Evolutionary conservation across 2,797 vertebrate species (phyloP).

Genomic region (Emydoidea blandingii): DNA sequence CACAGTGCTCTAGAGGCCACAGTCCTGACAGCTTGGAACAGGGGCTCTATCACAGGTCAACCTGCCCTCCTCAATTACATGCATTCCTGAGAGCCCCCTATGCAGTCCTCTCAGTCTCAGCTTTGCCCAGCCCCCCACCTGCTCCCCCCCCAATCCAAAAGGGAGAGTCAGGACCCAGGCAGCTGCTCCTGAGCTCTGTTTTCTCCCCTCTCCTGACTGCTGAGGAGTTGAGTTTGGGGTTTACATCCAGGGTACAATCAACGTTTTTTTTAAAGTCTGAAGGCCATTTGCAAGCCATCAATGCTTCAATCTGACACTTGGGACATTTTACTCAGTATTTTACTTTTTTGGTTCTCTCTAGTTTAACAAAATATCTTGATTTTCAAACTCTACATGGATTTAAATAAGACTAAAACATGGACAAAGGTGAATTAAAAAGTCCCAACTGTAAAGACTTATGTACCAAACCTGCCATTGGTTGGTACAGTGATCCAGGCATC

Average conservation of each 20-base stretch:
- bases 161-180: not conserved
- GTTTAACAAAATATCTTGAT: not conserved
- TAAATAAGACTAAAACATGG: not conserved
- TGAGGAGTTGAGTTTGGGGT: not conserved
- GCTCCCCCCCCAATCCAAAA: not conserved
- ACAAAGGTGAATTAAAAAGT: not conserved
- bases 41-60: not conserved
- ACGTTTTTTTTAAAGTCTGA: not conserved
- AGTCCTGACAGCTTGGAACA: not conserved
- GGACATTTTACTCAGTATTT: not conserved
- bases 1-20: not conserved
- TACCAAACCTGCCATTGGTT: not conserved
- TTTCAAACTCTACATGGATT: not conserved
- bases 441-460: not conserved
- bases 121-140: too few relatives aligned
- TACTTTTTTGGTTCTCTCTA: not conserved
- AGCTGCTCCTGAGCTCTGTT: not conserved
- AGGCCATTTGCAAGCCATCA: not conserved
- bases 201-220: not conserved
- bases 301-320: not conserved
- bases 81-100: too few relatives aligned
- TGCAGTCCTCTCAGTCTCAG: too few relatives aligned
- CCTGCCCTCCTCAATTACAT: too few relatives aligned
- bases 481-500: not conserved
- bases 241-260: not conserved